Conservation (phyloP, 2,888 invertebrate genomes). For the Celastrina argiolus region DNA sequence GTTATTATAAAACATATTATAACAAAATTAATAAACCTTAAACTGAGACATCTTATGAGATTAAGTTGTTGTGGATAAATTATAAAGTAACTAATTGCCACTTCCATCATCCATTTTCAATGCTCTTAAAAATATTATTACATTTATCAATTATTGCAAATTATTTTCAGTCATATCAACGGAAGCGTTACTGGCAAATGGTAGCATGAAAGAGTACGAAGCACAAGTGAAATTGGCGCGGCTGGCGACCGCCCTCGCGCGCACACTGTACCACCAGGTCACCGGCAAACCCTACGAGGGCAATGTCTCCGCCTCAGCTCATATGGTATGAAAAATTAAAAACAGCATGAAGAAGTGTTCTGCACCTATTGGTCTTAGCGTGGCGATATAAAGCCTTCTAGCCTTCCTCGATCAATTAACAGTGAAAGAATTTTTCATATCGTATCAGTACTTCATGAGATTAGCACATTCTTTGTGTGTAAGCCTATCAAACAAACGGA, state of each 20-base stretch:
- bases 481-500: too few species aligned
- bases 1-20: too few species aligned
- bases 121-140: neutral
- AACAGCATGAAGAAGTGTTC: too few species aligned
- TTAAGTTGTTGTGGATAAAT: too few species aligned
- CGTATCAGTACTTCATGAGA: too few species aligned
- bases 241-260: constrained; percentile 81
- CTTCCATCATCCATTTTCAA: constrained; percentile 7
- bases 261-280: constrained; percentile 80
- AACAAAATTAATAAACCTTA: too few species aligned
- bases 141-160: neutral
- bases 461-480: too few species aligned
- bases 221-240: constrained; percentile 82
- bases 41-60: too few species aligned
- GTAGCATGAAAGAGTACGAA: constrained; percentile 62
- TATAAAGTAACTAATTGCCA: neutral
- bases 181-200: constrained; percentile 50
- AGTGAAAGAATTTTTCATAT: too few species aligned
- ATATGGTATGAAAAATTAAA: constrained; percentile 62
- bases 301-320: constrained; percentile 54
- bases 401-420: too few species aligned
- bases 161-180: constrained; percentile 55
- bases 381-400: too few species aligned
- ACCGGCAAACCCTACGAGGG: constrained; percentile 66
- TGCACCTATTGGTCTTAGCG: too few species aligned